Evolutionary conservation across 1,140 invertebrate species (phyloP).

Genomic region (Aleiodes sp.): DNA sequence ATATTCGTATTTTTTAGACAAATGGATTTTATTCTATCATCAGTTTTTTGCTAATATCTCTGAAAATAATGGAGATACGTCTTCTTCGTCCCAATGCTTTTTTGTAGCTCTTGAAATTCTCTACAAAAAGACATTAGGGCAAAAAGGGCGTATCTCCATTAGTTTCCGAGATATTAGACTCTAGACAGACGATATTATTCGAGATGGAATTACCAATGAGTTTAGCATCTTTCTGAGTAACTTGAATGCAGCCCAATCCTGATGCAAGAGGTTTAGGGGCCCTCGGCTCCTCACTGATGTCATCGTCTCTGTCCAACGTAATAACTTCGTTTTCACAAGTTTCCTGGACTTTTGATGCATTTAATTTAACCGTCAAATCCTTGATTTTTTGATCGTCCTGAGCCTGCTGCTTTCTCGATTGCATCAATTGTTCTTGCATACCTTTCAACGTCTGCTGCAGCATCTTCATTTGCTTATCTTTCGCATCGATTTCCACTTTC

Average conservation of each 20-base stretch:
- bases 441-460: constrained; percentile 82
- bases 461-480: constrained; percentile 78
- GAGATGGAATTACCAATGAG: constrained; percentile 70
- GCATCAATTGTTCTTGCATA: constrained; percentile 80
- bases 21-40: too few species aligned
- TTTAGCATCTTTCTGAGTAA: constrained; percentile 71
- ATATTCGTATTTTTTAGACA: too few species aligned
- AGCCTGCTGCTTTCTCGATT: constrained; percentile 71
- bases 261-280: constrained; percentile 51
- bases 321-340: constrained; percentile 59
- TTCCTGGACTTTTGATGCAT: constrained; percentile 56
- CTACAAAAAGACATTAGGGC: too few species aligned
- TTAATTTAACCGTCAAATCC: constrained; percentile 69
- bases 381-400: constrained; percentile 72
- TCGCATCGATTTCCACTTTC: constrained; percentile 73
- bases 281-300: constrained; percentile 63
- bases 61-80: too few species aligned
- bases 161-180: too few species aligned
- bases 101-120: too few species aligned
- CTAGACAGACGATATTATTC: neutral
- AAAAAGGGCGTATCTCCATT: too few species aligned
- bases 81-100: too few species aligned
- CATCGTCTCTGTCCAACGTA: constrained; percentile 65
- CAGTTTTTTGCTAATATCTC: too few species aligned
- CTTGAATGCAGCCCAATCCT: constrained; percentile 51